phyloP scores from a whole-genome alignment of 1,140 invertebrate genomes.

The Philaenus spumarius region DNA sequence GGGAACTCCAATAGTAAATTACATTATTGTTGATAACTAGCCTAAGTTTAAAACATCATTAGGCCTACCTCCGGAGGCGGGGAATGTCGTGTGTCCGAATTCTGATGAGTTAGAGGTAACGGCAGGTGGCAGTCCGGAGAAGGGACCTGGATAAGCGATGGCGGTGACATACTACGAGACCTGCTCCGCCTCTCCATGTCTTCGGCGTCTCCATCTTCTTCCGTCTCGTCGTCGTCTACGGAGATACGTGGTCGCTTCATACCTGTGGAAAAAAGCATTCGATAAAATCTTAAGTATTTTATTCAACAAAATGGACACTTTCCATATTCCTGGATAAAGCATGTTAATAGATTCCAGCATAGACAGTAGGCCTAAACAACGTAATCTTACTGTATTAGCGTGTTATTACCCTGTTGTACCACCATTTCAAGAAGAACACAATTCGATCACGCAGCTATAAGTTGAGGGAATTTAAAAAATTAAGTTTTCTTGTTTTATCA shows the following conservation, averaged over 20 bases:
- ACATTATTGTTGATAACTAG: no score
- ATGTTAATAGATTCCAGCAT: no score
- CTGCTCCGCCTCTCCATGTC: slow-evolving; percentile 17
- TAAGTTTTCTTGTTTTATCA: no score
- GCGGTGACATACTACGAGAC: slow-evolving; percentile 19
- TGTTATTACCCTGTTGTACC: no score
- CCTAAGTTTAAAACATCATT: no score
- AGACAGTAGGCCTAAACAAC: no score
- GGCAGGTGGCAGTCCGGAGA: slow-evolving; percentile 9
- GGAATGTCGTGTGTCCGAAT: slow-evolving; percentile 13
- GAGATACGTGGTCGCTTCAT: slow-evolving; percentile 49
- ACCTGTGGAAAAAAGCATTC: slow-evolving; percentile 35
- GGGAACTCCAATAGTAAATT: no score
- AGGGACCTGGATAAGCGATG: slow-evolving; percentile 2
- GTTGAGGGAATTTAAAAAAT: no score
- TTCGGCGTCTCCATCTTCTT: slow-evolving; percentile 37
- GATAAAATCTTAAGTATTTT: background rate
- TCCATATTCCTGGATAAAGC: no score
- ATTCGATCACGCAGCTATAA: no score
- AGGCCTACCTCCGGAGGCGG: slow-evolving; percentile 22
- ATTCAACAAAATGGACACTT: slow-evolving; percentile 19
- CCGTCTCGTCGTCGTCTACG: slow-evolving; percentile 40
- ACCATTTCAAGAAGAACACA: no score
- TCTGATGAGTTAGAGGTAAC: slow-evolving; percentile 3
- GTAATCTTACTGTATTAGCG: no score